These are phyloP conservation scores for Drosophila nebulosa DNA, from an alignment of 1,140 invertebrate genomes.

Conservation along the genomic window DNA sequence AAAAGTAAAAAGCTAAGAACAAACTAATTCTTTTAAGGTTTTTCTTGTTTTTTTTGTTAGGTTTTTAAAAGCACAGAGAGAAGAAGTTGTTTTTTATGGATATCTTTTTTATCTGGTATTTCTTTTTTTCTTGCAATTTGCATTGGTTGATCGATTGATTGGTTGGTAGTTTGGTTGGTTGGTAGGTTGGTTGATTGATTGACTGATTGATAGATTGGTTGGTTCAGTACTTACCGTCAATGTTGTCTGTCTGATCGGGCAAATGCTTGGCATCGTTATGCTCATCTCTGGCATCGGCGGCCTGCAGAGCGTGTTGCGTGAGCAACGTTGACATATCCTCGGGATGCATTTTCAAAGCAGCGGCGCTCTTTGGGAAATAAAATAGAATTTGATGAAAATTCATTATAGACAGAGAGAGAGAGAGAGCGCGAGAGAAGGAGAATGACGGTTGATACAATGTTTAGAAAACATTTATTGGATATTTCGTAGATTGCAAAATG, in stretches of 20 bases:
- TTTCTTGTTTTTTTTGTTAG: conserved; percentile 34
- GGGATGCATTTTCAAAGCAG: conserved; percentile 68
- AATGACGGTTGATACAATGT: conserved; percentile 4
- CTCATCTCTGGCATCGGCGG: conserved; percentile 67
- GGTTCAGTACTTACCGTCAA: conserved; percentile 75
- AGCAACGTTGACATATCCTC: conserved; percentile 79
- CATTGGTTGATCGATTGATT: background rate
- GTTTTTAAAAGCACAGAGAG: conserved; percentile 50
- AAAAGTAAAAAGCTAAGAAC: conserved; percentile 52
- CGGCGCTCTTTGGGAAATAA: conserved; percentile 41
- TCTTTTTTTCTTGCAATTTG: conserved; percentile 26
- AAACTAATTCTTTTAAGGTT: conserved; percentile 35
- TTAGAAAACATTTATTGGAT: conserved; percentile 8
- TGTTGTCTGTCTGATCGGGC: conserved; percentile 79
- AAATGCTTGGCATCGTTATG: conserved; percentile 78
- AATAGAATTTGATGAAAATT: background rate
- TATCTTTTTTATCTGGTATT: background rate
- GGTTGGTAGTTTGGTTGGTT: conserved; percentile 44
- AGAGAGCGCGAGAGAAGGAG: background rate
- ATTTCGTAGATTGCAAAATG: conserved; percentile 44
- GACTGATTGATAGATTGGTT: background rate
- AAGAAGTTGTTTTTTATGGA: conserved; percentile 38
- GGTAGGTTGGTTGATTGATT: conserved; percentile 24
- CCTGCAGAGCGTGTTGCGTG: conserved; percentile 68
- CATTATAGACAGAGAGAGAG: background rate